These are phyloP conservation scores for Sterna hirundo DNA, from an alignment of 2,113 vertebrate genomes.

Conservation along the genomic window DNA sequence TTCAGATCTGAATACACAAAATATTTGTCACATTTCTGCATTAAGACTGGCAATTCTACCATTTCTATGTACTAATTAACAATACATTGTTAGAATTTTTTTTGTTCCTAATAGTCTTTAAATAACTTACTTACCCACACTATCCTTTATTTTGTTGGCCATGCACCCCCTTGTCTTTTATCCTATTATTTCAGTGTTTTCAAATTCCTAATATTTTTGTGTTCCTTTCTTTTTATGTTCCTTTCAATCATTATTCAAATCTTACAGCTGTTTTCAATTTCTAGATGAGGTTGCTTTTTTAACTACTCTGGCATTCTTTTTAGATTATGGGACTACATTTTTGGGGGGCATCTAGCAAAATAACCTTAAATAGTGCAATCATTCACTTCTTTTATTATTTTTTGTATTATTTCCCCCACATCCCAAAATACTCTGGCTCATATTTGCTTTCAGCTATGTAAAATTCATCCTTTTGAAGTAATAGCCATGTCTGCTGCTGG, in stretches of 20 bases:
- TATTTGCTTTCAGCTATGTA: not conserved
- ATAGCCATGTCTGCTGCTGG: not conserved
- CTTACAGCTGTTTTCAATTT: not conserved
- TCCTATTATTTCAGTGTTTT: not conserved
- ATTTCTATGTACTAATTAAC: not conserved
- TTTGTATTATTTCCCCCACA: not conserved
- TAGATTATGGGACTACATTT: not conserved
- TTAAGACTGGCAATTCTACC: not conserved
- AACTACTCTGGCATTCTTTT: not conserved
- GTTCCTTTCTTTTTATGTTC: not conserved
- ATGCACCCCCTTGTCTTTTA: not conserved
- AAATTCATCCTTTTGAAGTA: not conserved
- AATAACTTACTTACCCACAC: not conserved
- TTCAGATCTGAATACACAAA: not conserved
- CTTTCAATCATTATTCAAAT: not conserved
- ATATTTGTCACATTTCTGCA: not conserved
- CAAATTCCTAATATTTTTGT: not conserved
- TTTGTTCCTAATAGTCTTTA: not conserved
- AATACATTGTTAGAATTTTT: not conserved
- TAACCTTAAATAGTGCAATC: not conserved
- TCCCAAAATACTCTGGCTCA: not conserved
- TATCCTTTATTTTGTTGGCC: not conserved
- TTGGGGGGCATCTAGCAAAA: not conserved
- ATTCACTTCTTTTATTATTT: not conserved
- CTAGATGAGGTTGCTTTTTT: not conserved